These are phyloP conservation scores for Drosophila kanekoi DNA, from an alignment of 2,888 invertebrate genomes.

Conservation along the genomic window DNA sequence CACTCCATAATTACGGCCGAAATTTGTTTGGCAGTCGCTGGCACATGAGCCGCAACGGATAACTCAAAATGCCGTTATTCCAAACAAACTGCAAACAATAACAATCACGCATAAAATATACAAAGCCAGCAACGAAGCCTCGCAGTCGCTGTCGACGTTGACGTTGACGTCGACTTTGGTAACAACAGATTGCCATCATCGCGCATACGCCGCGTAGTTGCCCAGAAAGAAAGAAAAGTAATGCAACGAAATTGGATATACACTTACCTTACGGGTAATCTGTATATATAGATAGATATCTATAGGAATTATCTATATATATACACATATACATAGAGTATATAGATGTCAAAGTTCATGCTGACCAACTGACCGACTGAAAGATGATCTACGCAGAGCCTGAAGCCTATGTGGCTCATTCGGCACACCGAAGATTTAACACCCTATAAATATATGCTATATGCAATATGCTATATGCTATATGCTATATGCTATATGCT, in stretches of 20 bases:
- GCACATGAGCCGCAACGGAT: slow-evolving; percentile 77
- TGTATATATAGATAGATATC: too few species aligned
- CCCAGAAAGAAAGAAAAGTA: slow-evolving; percentile 2
- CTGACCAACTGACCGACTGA: too few species aligned
- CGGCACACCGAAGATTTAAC: too few species aligned
- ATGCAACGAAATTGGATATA: slow-evolving; percentile 27
- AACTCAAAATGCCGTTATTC: slow-evolving; percentile 58
- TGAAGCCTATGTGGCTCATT: too few species aligned
- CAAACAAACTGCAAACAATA: slow-evolving; percentile 75
- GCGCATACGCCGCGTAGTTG: slow-evolving; percentile 66
- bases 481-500: too few species aligned
- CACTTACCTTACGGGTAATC: not conserved
- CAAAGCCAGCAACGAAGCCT: not conserved
- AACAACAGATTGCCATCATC: slow-evolving; percentile 63
- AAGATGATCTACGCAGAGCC: too few species aligned
- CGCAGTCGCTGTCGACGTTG: slow-evolving; percentile 7
- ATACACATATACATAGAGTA: too few species aligned
- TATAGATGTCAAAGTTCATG: too few species aligned
- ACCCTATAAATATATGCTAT: too few species aligned
- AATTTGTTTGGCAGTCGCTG: slow-evolving; percentile 51
- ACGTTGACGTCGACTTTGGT: slow-evolving; percentile 1
- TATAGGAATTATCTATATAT: too few species aligned
- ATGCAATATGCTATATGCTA: too few species aligned
- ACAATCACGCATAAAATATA: slow-evolving; percentile 77
- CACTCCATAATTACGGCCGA: slow-evolving; percentile 71